Evolutionary conservation across 2,888 invertebrate species (phyloP), one percentile per base, ranked within the genome.

Genomic region (Acrobasis consociella): DNA sequence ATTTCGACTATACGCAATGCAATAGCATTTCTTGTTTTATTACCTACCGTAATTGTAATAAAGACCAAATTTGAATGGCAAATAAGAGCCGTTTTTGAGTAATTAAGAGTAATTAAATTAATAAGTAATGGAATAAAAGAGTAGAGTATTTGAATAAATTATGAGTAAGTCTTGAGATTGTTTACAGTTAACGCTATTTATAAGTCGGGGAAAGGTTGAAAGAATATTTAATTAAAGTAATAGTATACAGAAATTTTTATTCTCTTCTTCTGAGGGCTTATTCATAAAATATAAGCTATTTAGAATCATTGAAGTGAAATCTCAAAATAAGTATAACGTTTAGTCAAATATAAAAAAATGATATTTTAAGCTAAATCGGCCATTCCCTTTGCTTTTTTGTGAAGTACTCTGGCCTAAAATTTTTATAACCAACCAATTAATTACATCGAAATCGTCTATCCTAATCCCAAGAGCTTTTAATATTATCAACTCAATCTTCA

Each of bases 1-100:
- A 72, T 71, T 75, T 67, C 65, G 63, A 37, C 58, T 62, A 53
- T 42, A 51, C 17, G 38, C 51, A 51, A 38, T 50, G 39, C 60
- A 16, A 22, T 39, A 17, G 16, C 31, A 55, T 52, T 52, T 22
- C 17, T 15, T 17, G 39, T 39, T 60, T 51, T 39, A 50, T 42
- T 39, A 9, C 50, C 51, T 60, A 60, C 22, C n/a, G 50, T 8
- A 49, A 39, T 60, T 39, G 49, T 13, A 60, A 50, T 50, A 50
- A 49, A 59, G 58, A 15, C 49, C 11, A 22, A 49, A 49, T 59
- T 59, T 31, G 37, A 31, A 49, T 31, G 42, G 11, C 46, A 22
- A 56, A 13, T 8, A 22, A 5, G 55, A 2, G 17, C 15, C 42
- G 56, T 56, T 56, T 56, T 42, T 42, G 38, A 16, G 42, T 56